Conservation (phyloP, 2,888 invertebrate genomes). For the Hyles lineata region DNA sequence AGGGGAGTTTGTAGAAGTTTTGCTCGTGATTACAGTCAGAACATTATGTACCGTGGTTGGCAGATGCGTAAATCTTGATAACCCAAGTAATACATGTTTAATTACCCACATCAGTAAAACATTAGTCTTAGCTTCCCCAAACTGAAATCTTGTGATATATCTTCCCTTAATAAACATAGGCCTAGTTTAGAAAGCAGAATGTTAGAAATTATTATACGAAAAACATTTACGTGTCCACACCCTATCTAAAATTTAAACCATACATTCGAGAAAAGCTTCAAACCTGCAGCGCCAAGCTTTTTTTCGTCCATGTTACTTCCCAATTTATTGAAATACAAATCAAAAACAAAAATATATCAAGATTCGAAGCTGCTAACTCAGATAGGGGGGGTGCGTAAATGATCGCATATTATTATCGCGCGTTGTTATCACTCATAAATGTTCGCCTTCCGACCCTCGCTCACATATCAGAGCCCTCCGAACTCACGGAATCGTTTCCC, state of each 20-base stretch:
- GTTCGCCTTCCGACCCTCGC: conserved; percentile 13
- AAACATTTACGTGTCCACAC: too few species aligned
- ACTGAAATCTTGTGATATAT: too few species aligned
- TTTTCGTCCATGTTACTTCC: background rate
- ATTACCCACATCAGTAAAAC: too few species aligned
- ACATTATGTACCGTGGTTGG: too few species aligned
- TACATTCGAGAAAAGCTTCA: too few species aligned
- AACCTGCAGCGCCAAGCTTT: background rate
- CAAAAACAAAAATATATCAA: conserved; percentile 8
- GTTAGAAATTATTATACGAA: too few species aligned
- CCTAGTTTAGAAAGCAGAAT: too few species aligned
- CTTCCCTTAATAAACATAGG: too few species aligned
- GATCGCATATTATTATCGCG: conserved; percentile 5
- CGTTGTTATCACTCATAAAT: conserved; percentile 23
- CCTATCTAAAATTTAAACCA: too few species aligned
- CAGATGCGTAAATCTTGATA: too few species aligned
- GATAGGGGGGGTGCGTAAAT: conserved; percentile 11
- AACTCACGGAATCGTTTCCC: conserved; percentile 15
- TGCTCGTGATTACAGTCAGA: background rate
- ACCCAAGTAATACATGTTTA: too few species aligned
- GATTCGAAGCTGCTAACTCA: conserved; percentile 18
- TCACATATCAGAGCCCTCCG: background rate
- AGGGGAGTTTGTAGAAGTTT: background rate
- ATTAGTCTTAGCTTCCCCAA: too few species aligned
- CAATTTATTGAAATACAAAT: background rate